phyloP scores from a whole-genome alignment of 2,113 vertebrate species.

The Polyodon spathula region DNA sequence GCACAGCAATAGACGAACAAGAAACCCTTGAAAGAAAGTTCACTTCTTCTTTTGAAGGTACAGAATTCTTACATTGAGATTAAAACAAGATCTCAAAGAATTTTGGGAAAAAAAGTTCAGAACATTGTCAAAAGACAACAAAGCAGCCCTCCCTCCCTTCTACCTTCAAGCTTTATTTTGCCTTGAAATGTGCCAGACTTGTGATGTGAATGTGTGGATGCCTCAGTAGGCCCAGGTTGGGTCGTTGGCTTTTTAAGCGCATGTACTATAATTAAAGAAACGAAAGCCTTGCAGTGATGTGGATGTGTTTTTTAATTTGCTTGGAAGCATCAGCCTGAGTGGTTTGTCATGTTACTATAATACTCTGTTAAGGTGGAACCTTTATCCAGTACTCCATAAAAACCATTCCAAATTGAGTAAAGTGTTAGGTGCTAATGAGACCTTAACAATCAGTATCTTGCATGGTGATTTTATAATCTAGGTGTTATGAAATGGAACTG shows the following conservation, averaged over 20 bases:
- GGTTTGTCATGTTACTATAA: conserved; percentile 56
- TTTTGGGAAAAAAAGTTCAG: background rate
- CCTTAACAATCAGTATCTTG: conserved; percentile 48
- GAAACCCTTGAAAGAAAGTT: conserved; percentile 7
- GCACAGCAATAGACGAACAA: conserved; percentile 39
- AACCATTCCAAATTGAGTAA: conserved; percentile 49
- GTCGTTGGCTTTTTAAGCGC: conserved; percentile 69
- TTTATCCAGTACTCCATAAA: conserved; percentile 48
- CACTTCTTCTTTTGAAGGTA: background rate
- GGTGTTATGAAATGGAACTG: conserved; percentile 68
- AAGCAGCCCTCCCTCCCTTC: conserved; percentile 19
- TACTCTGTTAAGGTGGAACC: conserved; percentile 60
- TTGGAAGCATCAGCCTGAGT: conserved; percentile 59
- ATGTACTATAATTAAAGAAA: conserved; percentile 52
- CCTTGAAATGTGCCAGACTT: conserved; percentile 38
- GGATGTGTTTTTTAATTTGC: conserved; percentile 75
- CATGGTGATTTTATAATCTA: conserved; percentile 58
- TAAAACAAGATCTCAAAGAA: background rate
- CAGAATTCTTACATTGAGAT: background rate
- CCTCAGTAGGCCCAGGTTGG: conserved; percentile 10
- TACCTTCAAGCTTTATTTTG: conserved; percentile 6
- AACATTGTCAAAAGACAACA: too few species aligned
- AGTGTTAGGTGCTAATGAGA: conserved; percentile 51
- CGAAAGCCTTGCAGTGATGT: conserved; percentile 67
- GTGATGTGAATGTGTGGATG: conserved; percentile 33